Conservation (phyloP, 1,140 invertebrate species). For the Rhyzopertha dominica region DNA sequence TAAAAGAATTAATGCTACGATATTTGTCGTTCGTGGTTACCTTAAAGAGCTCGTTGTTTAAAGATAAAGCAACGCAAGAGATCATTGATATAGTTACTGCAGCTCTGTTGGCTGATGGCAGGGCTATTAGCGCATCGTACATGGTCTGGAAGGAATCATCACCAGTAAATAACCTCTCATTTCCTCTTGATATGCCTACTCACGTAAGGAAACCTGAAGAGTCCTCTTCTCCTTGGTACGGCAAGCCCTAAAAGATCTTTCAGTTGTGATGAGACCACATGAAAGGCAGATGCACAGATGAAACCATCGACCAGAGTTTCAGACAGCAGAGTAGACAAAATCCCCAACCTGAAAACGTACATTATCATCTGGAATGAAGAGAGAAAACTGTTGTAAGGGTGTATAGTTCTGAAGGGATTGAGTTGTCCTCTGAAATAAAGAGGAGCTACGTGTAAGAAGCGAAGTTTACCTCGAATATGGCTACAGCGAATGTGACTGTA, state of each 20-base stretch:
- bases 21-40: constrained; percentile 43
- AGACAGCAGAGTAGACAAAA: constrained; percentile 77
- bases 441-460: too few relatives aligned
- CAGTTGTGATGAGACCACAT: constrained; percentile 84
- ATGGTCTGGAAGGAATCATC: constrained; percentile 58
- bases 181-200: constrained; percentile 34
- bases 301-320: constrained; percentile 89
- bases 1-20: background rate
- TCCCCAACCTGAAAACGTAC: constrained; percentile 76
- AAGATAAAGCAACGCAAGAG: constrained; percentile 62
- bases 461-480: constrained; percentile 67
- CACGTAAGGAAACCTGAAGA: constrained; percentile 69
- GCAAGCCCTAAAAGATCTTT: constrained; percentile 79
- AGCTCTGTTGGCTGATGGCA: constrained; percentile 59
- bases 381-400: constrained; percentile 8
- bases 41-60: constrained; percentile 77
- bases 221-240: constrained; percentile 57
- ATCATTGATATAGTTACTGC: constrained; percentile 65
- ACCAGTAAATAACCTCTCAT: constrained; percentile 6
- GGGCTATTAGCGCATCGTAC: constrained; percentile 57
- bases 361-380: constrained; percentile 62
- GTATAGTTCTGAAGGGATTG: too few relatives aligned
- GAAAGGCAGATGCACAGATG: constrained; percentile 83
- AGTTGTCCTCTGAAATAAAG: too few relatives aligned
- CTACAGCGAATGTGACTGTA: constrained; percentile 63